Evolutionary conservation across 2,113 vertebrate species (phyloP).

Genomic region (Archocentrus centrarchus): DNA sequence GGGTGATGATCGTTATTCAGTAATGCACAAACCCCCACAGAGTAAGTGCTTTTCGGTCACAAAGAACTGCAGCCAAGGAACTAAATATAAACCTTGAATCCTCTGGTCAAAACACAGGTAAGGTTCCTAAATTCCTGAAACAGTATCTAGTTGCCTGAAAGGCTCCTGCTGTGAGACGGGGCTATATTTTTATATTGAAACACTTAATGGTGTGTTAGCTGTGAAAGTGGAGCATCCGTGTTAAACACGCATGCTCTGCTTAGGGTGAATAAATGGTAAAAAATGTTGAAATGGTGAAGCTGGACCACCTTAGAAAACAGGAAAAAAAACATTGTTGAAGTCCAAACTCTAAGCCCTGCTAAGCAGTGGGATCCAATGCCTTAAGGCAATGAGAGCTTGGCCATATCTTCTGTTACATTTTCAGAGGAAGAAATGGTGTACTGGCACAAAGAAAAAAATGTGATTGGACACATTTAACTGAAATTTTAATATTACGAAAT

Average conservation of each 20-base stretch:
- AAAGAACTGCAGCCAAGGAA: neutral
- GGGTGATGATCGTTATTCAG: neutral
- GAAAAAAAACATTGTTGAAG: constrained; percentile 25
- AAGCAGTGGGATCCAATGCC: constrained; percentile 27
- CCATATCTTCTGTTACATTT: constrained; percentile 50
- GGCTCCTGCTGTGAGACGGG: neutral
- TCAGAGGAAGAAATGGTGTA: constrained; percentile 6
- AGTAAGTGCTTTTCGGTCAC: neutral
- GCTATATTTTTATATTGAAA: neutral
- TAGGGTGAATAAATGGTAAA: neutral
- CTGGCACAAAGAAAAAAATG: constrained; percentile 4
- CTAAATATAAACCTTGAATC: constrained; percentile 10
- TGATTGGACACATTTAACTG: neutral
- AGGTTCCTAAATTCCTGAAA: constrained; percentile 4
- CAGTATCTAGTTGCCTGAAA: neutral
- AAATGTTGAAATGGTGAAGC: constrained; percentile 10
- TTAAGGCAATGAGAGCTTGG: constrained; percentile 22
- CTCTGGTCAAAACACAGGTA: constrained; percentile 10
- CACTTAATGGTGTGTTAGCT: neutral
- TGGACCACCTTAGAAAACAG: constrained; percentile 37
- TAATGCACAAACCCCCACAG: neutral
- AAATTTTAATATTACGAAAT: constrained; percentile 31
- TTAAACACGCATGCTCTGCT: neutral
- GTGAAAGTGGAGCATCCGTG: neutral
- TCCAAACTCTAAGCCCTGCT: constrained; percentile 17